Evolutionary conservation across 2,113 vertebrate genomes (phyloP), one percentile per base, ranked within the genome.

Genomic region (Pollimyrus isidori): DNA sequence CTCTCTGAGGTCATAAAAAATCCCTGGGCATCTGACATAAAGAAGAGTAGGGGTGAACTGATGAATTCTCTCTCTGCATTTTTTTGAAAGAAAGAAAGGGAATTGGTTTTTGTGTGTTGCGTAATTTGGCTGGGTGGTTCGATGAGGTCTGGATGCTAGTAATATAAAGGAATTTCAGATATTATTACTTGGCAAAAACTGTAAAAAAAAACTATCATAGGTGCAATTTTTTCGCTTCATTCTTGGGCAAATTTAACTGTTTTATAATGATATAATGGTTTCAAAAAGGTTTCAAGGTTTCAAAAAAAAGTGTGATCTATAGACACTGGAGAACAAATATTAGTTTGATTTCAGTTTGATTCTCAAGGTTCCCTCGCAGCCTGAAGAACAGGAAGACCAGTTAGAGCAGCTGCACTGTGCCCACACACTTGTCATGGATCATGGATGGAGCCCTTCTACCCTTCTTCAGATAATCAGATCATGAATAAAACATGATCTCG

Each of bases 401-500:
- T 26, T 1, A 15, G 5, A 73, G 9, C 56, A 48, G 69, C 46
- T 82, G 48, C 73, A 42, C 30, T n/a, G 49, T 11, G 45, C 69
- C 48, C 49, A 53, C 48, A 89, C 30, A 19, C 30, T 35, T 21
- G 7, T 45, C 30, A 83, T 35, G 26, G 73, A 53, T 82, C 50
- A n/a, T 58, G 19, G 45, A 80, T 42, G 85, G 85, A 35, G 82
- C 76, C 19, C 83, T 49, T 50, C 23, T 45, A 52, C 26, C 69
- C 30, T 80, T 21, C 69, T 88, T 56, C 69, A 52, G n/a, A 82
- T 26, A 21, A 53, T 30, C 30, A 5, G 7, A 35, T 42, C 73
- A 82, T 53, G 73, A 89, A 89, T 89, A 11, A 89, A 83, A 82
- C 15, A 53, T 89, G 65, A 26, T 7, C 7, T 26, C 69, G 35